Evolutionary conservation across 2,888 invertebrate species (phyloP).

Genomic region (Apodemia duryi): DNA sequence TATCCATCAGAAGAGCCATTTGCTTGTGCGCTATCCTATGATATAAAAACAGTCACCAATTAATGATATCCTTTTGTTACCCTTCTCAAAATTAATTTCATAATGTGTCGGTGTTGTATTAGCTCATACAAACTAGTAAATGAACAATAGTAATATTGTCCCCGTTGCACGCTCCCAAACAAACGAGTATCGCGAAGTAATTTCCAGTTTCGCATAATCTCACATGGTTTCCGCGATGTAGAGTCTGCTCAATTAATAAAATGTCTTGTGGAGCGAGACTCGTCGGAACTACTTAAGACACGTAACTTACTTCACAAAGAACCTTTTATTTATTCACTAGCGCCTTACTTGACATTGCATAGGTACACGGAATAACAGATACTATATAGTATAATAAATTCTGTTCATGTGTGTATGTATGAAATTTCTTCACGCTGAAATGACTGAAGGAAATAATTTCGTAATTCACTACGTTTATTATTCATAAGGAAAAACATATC

Average conservation of each 20-base stretch:
- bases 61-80: no score
- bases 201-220: background rate
- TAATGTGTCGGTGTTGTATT: no score
- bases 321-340: background rate
- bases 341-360: background rate
- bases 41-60: no score
- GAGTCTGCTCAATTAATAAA: conserved; percentile 14
- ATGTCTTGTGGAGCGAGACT: conserved; percentile 6
- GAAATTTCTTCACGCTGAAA: no score
- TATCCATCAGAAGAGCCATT: no score
- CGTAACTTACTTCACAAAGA: background rate
- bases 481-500: no score
- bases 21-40: no score
- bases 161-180: background rate
- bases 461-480: no score
- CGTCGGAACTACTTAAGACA: background rate
- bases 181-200: background rate
- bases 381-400: background rate
- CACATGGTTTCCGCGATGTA: background rate
- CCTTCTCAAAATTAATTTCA: no score
- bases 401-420: no score
- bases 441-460: no score
- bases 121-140: background rate
- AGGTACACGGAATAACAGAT: background rate
- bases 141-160: conserved; percentile 4